Evolutionary conservation across 2,797 vertebrate species (phyloP).

Genomic region (Enteromius radiatus): DNA sequence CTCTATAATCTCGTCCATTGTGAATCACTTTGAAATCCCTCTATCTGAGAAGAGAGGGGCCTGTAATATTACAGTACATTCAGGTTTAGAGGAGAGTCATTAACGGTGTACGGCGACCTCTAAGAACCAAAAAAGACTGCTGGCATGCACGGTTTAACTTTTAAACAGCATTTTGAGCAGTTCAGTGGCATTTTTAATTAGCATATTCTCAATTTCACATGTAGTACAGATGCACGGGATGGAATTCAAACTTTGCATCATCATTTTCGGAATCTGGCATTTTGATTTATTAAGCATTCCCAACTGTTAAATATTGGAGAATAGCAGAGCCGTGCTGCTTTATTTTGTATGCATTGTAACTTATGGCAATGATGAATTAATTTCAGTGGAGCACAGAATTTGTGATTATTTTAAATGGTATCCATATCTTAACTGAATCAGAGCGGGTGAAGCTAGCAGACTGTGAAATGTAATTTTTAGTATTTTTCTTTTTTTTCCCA

Average conservation of each 20-base stretch:
- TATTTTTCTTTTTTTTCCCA: constrained; percentile 65
- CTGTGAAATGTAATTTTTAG: constrained; percentile 73
- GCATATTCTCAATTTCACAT: constrained; percentile 32
- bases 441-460: constrained; percentile 73
- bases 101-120: constrained; percentile 78
- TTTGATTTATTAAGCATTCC: constrained; percentile 96
- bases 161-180: constrained; percentile 56
- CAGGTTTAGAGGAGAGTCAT: constrained; percentile 80
- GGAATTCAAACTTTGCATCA: constrained; percentile 46
- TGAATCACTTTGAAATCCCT: constrained; percentile 76
- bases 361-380: constrained; percentile 92
- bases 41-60: constrained; percentile 72
- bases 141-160: constrained; percentile 67
- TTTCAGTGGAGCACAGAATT: constrained; percentile 89
- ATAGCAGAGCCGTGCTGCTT: constrained; percentile 72
- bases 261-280: constrained; percentile 77
- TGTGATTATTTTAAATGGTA: constrained; percentile 86
- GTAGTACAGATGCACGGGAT: constrained; percentile 16
- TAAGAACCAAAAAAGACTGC: constrained; percentile 74
- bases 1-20: constrained; percentile 76
- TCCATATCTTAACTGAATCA: constrained; percentile 80
- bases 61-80: constrained; percentile 74
- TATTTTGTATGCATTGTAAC: constrained; percentile 85
- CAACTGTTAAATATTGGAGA: constrained; percentile 83
- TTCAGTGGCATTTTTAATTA: constrained; percentile 49